A percentile compares a stretch with the other conserved stretches of the same genome.
Evolutionary conservation across 2,113 vertebrate genomes (phyloP).

Genomic region (Typhlomys cinereus): DNA sequence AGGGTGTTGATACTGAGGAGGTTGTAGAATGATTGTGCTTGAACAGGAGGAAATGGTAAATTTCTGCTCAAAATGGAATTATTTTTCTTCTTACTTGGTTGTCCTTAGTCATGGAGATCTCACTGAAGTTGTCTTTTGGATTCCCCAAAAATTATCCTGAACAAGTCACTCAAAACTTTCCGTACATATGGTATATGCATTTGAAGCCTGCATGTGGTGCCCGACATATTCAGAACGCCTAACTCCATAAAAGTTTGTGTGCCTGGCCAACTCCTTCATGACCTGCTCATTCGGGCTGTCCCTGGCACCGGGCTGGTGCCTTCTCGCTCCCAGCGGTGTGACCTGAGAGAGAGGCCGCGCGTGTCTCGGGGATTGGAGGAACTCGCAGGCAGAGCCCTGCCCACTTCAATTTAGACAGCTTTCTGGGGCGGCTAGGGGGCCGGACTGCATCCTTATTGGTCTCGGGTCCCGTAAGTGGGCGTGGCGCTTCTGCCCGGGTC

Average conservation of each 20-base stretch:
- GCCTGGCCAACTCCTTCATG: background rate
- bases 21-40: background rate
- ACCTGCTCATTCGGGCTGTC: background rate
- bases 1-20: background rate
- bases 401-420: constrained; percentile 33
- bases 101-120: background rate
- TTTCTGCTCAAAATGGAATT: constrained; percentile 19
- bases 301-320: background rate
- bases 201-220: constrained; percentile 17
- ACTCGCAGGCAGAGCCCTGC: constrained; percentile 4
- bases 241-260: background rate
- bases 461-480: constrained; percentile 38
- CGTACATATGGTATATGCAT: background rate
- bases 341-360: background rate
- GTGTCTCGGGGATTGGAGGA: background rate
- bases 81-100: background rate
- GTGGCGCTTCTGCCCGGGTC: background rate
- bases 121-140: background rate
- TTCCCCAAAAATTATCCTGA: constrained; percentile 3
- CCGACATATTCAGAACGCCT: constrained; percentile 27
- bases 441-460: constrained; percentile 51
- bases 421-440: constrained; percentile 24
- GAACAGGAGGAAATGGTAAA: background rate
- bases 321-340: background rate
- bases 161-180: constrained; percentile 11